These are phyloP conservation scores for Laupala kohalensis DNA, from an alignment of 1,140 invertebrate genomes.

Conservation along the genomic window DNA sequence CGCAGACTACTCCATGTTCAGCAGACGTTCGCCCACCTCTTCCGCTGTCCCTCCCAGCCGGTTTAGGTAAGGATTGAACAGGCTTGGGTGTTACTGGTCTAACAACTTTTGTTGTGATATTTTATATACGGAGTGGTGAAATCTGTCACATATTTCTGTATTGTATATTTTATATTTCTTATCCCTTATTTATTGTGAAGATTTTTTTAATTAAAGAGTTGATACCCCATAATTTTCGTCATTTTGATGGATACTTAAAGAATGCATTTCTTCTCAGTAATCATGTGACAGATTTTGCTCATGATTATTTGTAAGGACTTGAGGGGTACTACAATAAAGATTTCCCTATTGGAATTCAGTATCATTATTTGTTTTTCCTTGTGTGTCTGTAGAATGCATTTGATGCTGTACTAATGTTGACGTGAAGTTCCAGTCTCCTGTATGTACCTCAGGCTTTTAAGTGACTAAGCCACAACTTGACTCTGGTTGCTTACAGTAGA, in stretches of 20 bases:
- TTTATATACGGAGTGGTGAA: slow-evolving; percentile 28
- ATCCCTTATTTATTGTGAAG: too few species aligned
- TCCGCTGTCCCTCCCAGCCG: slow-evolving; percentile 31
- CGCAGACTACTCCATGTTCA: slow-evolving; percentile 68
- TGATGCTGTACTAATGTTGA: neutral
- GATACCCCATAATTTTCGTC: too few species aligned
- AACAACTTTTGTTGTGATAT: slow-evolving; percentile 22
- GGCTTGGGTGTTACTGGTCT: slow-evolving; percentile 19
- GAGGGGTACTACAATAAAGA: neutral
- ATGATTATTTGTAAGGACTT: neutral
- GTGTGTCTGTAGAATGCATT: neutral
- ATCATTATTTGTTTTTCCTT: neutral
- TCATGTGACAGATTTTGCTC: neutral
- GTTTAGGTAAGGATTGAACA: slow-evolving; percentile 33
- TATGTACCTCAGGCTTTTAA: neutral
- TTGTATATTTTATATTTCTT: slow-evolving; percentile 24
- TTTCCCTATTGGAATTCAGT: neutral
- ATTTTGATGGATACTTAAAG: too few species aligned
- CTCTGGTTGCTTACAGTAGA: neutral
- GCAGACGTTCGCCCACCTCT: slow-evolving; percentile 56
- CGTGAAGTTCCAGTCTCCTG: neutral
- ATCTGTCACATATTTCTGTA: slow-evolving; percentile 31
- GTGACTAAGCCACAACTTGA: neutral
- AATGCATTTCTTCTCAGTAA: too few species aligned
- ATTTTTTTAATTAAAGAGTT: too few species aligned